Base-by-base conservation (phyloP, 2,888 invertebrate genomes). In the Melikaiella ostensackeni region DNA sequence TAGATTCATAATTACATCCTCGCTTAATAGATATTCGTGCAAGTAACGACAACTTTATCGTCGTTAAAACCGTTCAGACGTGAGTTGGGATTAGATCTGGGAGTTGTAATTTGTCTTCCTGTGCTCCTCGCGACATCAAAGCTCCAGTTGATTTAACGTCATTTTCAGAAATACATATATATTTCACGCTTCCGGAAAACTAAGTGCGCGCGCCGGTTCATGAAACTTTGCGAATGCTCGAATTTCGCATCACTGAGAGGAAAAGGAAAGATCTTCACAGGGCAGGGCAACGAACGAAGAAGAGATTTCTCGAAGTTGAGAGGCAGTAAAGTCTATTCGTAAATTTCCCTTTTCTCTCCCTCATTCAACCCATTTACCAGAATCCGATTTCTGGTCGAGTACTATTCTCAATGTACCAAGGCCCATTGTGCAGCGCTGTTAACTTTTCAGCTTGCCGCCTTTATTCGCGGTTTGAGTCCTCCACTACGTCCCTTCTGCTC, bases 361-460 rank as follows among this genome's bases (percentile, higher is more conserved):
- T 70, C 30, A 30, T 70, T 70, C 46, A 30, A 70, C 19, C 46
- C 66, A 70, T 70, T 70, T 70, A 70, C 27, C 46, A 50, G 46
- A 50, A 70, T 46, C 66, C 66, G 50, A 50, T 70, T 70, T 70
- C 66, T 70, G 21, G 8, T 24, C 57, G 21, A 70, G 50, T 50
- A 30, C 30, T 27, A 70, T 70, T 70, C 42, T 70, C 66, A 70
- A 50, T 70, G 61, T 75, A 61, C 59, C 38, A 75, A 76, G 75
- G 66, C 21, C 66, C 50, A 77, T 77, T 79, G 75, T 75, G 63
- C 66, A 66, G 66, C 57, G 59, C 57, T 63, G 74, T 79, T 64
- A 75, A 75, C 30, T 59, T 75, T 75, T 59, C 62, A 24, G 59
- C 79, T 77, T 77, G 77, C 59, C 75, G 57, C 64, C 62, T 76